Conservation (phyloP, 2,888 invertebrate genomes). For the Platynereis dumerilii region DNA sequence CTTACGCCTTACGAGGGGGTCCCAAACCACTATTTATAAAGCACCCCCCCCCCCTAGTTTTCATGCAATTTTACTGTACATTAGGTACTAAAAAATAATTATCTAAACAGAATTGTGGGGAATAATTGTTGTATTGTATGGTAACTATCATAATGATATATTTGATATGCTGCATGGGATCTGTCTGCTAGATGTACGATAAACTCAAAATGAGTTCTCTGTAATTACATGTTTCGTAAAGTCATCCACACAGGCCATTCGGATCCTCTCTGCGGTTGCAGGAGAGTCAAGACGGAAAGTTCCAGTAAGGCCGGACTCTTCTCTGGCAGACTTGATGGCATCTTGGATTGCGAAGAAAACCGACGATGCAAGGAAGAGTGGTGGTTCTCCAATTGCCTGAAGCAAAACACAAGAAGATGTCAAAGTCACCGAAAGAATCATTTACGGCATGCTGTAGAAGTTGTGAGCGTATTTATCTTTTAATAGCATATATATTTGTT, state of each 20-base stretch:
- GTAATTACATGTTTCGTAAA: slow-evolving; percentile 76
- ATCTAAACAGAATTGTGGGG: background rate
- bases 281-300: slow-evolving; percentile 77
- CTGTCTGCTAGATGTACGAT: background rate
- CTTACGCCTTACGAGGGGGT: too few relatives aligned
- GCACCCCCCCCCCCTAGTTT: too few relatives aligned
- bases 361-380: slow-evolving; percentile 86
- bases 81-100: too few relatives aligned
- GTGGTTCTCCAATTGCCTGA: slow-evolving; percentile 95
- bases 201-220: background rate
- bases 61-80: too few relatives aligned
- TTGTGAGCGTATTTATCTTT: background rate
- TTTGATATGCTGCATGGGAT: background rate
- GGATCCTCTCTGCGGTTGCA: slow-evolving; percentile 85
- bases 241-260: slow-evolving; percentile 87
- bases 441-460: background rate
- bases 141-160: too few relatives aligned
- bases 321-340: slow-evolving; percentile 81
- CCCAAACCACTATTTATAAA: too few relatives aligned
- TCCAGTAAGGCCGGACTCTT: slow-evolving; percentile 74
- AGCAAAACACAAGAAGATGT: slow-evolving; percentile 42
- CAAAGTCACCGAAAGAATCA: background rate
- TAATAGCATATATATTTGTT: too few relatives aligned
- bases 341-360: slow-evolving; percentile 85
- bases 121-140: too few relatives aligned